Evolutionary conservation across 1,140 invertebrate genomes (phyloP).

Genomic region (Drosophila varians): DNA sequence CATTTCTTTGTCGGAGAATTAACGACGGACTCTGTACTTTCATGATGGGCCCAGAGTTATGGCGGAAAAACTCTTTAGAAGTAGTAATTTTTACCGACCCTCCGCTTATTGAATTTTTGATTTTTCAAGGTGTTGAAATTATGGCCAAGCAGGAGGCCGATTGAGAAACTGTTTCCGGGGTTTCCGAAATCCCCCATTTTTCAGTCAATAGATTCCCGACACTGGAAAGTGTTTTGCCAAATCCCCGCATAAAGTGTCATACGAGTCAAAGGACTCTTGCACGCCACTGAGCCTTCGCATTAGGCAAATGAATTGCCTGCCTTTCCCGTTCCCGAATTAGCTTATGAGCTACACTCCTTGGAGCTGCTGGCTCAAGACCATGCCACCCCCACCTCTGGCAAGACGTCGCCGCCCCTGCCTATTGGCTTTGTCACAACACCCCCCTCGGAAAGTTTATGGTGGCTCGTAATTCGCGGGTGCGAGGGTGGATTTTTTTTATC

Average conservation of each 20-base stretch:
- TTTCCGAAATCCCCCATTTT: neutral
- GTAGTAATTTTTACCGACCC: conserved; percentile 6
- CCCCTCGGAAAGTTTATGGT: conserved; percentile 63
- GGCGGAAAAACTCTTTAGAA: conserved; percentile 21
- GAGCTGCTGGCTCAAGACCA: conserved; percentile 59
- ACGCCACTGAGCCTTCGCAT: conserved; percentile 45
- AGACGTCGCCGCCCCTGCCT: neutral
- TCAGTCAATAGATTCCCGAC: conserved; percentile 1
- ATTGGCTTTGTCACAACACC: conserved; percentile 20
- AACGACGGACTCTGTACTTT: conserved; percentile 35
- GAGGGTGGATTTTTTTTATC: conserved; percentile 53
- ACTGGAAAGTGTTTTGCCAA: conserved; percentile 51
- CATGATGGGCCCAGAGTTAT: conserved; percentile 7
- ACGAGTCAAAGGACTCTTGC: conserved; percentile 22
- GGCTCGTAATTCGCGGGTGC: conserved; percentile 51
- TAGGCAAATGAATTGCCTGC: conserved; percentile 70
- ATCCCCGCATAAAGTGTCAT: conserved; percentile 66
- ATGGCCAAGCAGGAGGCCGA: neutral
- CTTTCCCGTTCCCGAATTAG: conserved; percentile 53
- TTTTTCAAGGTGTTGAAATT: neutral
- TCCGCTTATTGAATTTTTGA: conserved; percentile 11
- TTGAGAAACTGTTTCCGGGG: neutral
- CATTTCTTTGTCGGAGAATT: conserved; percentile 46
- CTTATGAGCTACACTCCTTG: conserved; percentile 60
- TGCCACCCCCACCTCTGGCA: conserved; percentile 9